Conservation (phyloP, 2,888 invertebrate genomes). For the Cephus sareptanus region DNA sequence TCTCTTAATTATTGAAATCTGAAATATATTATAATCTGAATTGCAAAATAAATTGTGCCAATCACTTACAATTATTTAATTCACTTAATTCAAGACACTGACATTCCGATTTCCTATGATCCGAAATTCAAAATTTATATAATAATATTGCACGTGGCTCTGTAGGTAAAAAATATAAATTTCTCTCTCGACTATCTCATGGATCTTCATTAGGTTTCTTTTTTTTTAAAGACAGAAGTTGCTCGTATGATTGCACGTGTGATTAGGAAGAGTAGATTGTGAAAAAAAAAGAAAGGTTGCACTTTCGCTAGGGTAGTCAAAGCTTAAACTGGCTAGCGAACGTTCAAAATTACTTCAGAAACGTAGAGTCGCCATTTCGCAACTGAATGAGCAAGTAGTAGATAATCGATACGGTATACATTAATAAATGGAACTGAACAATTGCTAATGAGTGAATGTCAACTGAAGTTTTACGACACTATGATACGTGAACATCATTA, state of each 20-base stretch:
- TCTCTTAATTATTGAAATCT: not conserved
- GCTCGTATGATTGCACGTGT: not conserved
- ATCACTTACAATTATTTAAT: not conserved
- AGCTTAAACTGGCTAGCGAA: not conserved
- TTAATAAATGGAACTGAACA: slow-evolving; percentile 37
- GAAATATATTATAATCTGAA: not conserved
- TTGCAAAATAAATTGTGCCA: not conserved
- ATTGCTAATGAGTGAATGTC: slow-evolving; percentile 44
- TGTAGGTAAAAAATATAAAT: not conserved
- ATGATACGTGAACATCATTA: slow-evolving; percentile 53
- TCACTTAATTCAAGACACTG: not conserved
- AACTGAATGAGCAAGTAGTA: slow-evolving; percentile 51
- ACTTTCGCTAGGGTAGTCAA: not conserved
- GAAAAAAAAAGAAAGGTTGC: not conserved
- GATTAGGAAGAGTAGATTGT: not conserved
- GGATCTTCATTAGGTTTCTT: not conserved
- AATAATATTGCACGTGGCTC: not conserved
- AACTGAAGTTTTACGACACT: slow-evolving; percentile 42
- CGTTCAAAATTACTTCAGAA: not conserved
- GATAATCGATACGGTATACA: slow-evolving; percentile 29
- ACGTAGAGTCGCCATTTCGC: not conserved
- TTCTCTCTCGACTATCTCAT: not conserved
- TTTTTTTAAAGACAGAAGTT: not conserved
- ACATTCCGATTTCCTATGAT: not conserved
- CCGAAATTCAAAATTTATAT: not conserved